phyloP scores from a whole-genome alignment of 2,888 invertebrate genomes.

The Holacanthella duospinosa region DNA sequence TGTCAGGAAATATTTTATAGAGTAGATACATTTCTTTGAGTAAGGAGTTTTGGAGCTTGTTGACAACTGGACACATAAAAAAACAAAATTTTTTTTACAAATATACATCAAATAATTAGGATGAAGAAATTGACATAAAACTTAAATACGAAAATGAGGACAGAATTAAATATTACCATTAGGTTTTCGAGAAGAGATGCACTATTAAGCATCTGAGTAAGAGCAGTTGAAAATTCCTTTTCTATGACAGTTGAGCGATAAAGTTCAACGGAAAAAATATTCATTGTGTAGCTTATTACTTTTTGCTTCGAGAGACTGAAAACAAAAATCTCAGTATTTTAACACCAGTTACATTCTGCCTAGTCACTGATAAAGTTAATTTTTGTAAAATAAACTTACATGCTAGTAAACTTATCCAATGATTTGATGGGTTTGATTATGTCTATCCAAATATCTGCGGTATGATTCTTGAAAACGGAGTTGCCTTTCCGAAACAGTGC shows the following conservation, averaged over 20 bases:
- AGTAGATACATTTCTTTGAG: conserved; percentile 16
- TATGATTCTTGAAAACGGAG: conserved; percentile 20
- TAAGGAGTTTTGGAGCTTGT: not conserved
- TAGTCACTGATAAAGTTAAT: not conserved
- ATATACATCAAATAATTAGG: not conserved
- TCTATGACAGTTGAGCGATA: conserved; percentile 21
- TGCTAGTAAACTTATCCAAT: conserved; percentile 7
- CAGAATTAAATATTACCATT: conserved; percentile 15
- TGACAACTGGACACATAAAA: too few relatives aligned
- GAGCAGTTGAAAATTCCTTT: conserved; percentile 16
- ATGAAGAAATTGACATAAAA: not conserved
- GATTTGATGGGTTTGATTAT: conserved; percentile 27
- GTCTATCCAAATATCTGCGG: conserved; percentile 22
- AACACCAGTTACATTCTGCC: not conserved
- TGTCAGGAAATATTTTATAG: conserved; percentile 22
- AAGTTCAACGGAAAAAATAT: conserved; percentile 31
- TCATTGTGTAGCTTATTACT: conserved; percentile 25
- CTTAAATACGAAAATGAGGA: too few relatives aligned
- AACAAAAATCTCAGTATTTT: not conserved
- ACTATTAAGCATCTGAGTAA: conserved; percentile 17
- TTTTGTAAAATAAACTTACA: not conserved
- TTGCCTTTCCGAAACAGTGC: conserved; percentile 26
- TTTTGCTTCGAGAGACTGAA: conserved; percentile 21
- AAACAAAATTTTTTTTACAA: too few relatives aligned
- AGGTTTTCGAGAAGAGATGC: conserved; percentile 13